A percentile compares a stretch with the other conserved stretches of the same genome.
These are phyloP conservation scores for Orchestia grillus DNA, from an alignment of 1,140 invertebrate species.

Conservation along the genomic window DNA sequence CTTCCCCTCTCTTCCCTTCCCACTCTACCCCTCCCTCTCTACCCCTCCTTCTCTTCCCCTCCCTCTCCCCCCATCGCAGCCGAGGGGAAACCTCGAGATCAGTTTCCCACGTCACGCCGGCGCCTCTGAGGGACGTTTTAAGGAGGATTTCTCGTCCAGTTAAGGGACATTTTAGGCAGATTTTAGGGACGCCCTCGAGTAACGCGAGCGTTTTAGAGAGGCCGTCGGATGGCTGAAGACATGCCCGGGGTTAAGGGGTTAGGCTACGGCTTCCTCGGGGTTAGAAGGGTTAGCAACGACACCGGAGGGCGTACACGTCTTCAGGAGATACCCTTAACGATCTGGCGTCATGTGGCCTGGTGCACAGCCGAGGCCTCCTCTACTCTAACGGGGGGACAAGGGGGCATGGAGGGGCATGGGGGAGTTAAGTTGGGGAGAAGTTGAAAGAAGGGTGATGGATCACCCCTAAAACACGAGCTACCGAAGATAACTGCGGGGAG, in stretches of 20 bases:
- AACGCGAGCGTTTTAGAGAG: conserved; percentile 1
- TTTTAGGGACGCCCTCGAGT: conserved; percentile 5
- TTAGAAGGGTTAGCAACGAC: conserved; percentile 39
- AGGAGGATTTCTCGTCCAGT: background rate
- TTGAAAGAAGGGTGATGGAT: too few relatives aligned
- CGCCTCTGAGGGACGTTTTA: background rate
- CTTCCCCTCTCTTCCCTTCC: too few relatives aligned
- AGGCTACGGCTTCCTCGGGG: background rate
- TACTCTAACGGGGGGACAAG: too few relatives aligned
- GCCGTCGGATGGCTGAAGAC: background rate
- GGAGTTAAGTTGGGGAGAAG: too few relatives aligned
- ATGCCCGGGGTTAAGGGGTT: background rate
- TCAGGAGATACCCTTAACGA: conserved; percentile 19
- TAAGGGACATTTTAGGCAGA: background rate
- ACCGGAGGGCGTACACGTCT: background rate
- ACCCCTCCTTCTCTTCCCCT: too few relatives aligned
- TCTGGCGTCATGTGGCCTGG: background rate
- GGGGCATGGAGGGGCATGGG: too few relatives aligned
- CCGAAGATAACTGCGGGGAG: too few relatives aligned
- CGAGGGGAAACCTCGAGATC: background rate
- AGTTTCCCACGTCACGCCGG: background rate
- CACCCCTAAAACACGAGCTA: too few relatives aligned
- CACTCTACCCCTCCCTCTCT: too few relatives aligned
- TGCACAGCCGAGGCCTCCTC: too few relatives aligned
- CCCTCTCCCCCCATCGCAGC: too few relatives aligned